phyloP scores from a whole-genome alignment of 2,797 vertebrate species.

The Masticophis lateralis region DNA sequence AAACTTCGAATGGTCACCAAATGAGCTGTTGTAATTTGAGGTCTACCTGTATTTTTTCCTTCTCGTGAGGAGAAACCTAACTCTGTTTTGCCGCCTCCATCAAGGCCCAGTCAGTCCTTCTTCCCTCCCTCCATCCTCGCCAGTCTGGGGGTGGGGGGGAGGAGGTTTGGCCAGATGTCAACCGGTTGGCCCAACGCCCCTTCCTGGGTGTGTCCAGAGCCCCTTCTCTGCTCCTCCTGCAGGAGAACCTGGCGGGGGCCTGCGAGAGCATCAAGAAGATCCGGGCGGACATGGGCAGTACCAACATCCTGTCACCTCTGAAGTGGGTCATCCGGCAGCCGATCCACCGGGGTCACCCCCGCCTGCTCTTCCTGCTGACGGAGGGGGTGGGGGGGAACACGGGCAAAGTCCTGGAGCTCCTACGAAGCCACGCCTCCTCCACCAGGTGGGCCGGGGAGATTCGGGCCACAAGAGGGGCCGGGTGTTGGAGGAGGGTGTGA shows the following conservation, averaged over 20 bases:
- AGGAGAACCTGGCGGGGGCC: slow-evolving; percentile 84
- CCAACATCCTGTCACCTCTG: slow-evolving; percentile 84
- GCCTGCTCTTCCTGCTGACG: slow-evolving; percentile 88
- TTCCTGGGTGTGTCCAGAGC: background rate
- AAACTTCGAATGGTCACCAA: too few relatives aligned
- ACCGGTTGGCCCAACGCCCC: fast-evolving
- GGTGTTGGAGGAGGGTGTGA: background rate
- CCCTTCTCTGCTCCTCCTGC: slow-evolving; percentile 13
- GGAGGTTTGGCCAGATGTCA: background rate
- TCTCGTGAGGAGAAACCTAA: too few relatives aligned
- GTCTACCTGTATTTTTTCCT: too few relatives aligned
- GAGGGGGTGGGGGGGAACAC: slow-evolving; percentile 81
- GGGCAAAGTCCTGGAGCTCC: slow-evolving; percentile 86
- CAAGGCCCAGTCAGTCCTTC: fast-evolving
- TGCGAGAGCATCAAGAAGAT: slow-evolving; percentile 84
- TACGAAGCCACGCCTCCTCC: slow-evolving; percentile 81
- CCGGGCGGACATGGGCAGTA: slow-evolving; percentile 86
- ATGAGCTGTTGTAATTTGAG: too few relatives aligned
- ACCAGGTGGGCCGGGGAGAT: slow-evolving; percentile 74
- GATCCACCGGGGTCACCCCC: slow-evolving; percentile 81
- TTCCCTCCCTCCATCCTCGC: background rate
- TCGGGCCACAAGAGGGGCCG: background rate
- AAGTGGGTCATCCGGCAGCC: slow-evolving; percentile 89
- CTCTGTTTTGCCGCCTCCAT: too few relatives aligned
- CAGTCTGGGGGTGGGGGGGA: background rate